Conservation (phyloP, 1,140 invertebrate genomes). For the Hypothenemus hampei region DNA sequence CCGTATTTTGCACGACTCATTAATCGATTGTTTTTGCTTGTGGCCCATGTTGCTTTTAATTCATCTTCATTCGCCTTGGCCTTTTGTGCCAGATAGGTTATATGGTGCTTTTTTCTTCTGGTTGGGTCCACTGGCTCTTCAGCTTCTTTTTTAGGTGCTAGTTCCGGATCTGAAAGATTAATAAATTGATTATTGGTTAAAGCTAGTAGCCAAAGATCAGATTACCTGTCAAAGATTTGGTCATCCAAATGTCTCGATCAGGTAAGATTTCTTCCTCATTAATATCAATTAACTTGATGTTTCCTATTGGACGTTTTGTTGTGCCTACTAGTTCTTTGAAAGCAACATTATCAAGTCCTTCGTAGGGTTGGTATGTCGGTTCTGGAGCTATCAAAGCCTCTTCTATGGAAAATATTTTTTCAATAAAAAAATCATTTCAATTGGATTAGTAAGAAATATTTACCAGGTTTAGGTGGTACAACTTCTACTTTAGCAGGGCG, state of each 20-base stretch:
- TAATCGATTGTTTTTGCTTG: constrained; percentile 71
- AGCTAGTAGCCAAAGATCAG: not conserved
- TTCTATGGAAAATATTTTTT: not conserved
- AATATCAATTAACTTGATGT: constrained; percentile 60
- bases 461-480: constrained; percentile 5
- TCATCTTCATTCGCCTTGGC: constrained; percentile 86
- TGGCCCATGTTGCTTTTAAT: constrained; percentile 89
- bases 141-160: constrained; percentile 47
- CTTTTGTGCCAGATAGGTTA: constrained; percentile 90
- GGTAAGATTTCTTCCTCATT: constrained; percentile 77
- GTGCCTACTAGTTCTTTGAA: constrained; percentile 40
- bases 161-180: constrained; percentile 50
- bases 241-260: constrained; percentile 73
- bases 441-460: not conserved
- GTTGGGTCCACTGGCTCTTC: constrained; percentile 61
- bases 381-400: constrained; percentile 36
- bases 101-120: constrained; percentile 86
- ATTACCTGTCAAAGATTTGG: constrained; percentile 64
- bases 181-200: not conserved
- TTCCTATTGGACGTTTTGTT: constrained; percentile 29
- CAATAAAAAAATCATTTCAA: not conserved
- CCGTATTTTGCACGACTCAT: constrained; percentile 88
- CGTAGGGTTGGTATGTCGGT: constrained; percentile 39
- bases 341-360: constrained; percentile 42
- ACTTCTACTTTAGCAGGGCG: not conserved